These are phyloP conservation scores for Apistogramma diplotaenia DNA, from an alignment of 2,113 vertebrate species.

Conservation along the genomic window DNA sequence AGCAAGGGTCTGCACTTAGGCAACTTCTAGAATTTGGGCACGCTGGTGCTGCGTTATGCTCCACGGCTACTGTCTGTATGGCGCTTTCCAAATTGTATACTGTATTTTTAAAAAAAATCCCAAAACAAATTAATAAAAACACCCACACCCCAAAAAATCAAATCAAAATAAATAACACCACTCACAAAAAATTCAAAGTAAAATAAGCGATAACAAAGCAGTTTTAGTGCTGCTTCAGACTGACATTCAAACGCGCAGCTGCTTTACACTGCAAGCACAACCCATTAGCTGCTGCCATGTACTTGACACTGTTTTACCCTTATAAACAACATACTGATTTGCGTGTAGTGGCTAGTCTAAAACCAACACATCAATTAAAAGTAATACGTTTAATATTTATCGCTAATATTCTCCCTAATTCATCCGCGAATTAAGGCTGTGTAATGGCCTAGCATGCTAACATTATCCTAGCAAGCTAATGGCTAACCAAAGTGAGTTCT, in stretches of 20 bases:
- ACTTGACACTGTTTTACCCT: not conserved
- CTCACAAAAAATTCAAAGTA: not conserved
- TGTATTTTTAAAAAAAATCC: not conserved
- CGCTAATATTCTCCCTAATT: not conserved
- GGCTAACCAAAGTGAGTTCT: not conserved
- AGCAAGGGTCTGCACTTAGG: not conserved
- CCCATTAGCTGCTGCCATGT: not conserved
- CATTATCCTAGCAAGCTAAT: constrained; percentile 48
- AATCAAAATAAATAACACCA: too few relatives aligned
- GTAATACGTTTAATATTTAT: not conserved
- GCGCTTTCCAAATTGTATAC: not conserved
- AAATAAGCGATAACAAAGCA: not conserved
- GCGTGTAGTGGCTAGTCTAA: not conserved
- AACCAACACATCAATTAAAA: not conserved
- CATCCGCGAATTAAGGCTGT: not conserved
- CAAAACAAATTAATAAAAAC: too few relatives aligned
- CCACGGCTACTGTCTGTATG: not conserved
- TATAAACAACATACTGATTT: not conserved
- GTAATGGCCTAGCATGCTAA: constrained; percentile 41
- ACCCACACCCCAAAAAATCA: too few relatives aligned
- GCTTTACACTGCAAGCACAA: constrained; percentile 5
- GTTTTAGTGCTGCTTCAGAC: not conserved
- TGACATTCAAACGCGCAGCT: not conserved
- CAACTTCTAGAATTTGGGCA: not conserved
- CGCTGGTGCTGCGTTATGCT: not conserved